Percentiles rank a stretch among this genome's conserved stretches.
These are phyloP conservation scores for Spodoptera picta DNA, from an alignment of 2,888 invertebrate genomes.

Conservation along the genomic window DNA sequence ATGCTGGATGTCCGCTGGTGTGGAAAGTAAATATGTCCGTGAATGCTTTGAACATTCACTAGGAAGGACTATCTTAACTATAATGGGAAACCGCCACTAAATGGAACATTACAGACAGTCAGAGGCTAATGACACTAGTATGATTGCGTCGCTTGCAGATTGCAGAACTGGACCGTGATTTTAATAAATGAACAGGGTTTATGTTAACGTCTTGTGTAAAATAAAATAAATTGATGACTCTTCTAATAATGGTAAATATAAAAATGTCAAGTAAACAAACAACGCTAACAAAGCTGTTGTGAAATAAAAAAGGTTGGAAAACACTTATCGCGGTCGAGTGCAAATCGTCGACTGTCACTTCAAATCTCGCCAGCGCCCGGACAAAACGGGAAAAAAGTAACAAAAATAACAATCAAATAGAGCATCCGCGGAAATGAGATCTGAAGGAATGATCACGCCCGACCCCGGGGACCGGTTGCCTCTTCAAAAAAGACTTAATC, in stretches of 20 bases:
- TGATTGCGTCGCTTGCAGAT: too few species aligned
- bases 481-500: conserved; percentile 90
- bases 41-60: conserved; percentile 48
- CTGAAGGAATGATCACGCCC: conserved; percentile 86
- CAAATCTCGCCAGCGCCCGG: conserved; percentile 79
- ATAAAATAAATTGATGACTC: conserved; percentile 40
- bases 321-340: conserved; percentile 87
- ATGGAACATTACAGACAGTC: not conserved
- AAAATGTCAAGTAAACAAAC: conserved; percentile 69
- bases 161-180: too few species aligned
- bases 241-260: conserved; percentile 58
- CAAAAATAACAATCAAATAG: conserved; percentile 89
- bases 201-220: too few species aligned
- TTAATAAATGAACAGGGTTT: too few species aligned
- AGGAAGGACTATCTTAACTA: conserved; percentile 27
- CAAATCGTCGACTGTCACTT: conserved; percentile 88
- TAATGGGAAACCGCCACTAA: conserved; percentile 6
- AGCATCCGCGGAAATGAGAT: conserved; percentile 88
- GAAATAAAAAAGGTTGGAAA: conserved; percentile 81
- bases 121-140: too few species aligned
- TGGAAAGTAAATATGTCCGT: conserved; percentile 65
- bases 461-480: conserved; percentile 89
- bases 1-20: conserved; percentile 68
- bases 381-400: conserved; percentile 83
- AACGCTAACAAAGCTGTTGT: conserved; percentile 84